A percentile compares a stretch with the other conserved stretches of the same genome.
These are phyloP conservation scores for Psephotus haematonotus DNA, from an alignment of 2,113 vertebrate genomes.

Conservation along the genomic window DNA sequence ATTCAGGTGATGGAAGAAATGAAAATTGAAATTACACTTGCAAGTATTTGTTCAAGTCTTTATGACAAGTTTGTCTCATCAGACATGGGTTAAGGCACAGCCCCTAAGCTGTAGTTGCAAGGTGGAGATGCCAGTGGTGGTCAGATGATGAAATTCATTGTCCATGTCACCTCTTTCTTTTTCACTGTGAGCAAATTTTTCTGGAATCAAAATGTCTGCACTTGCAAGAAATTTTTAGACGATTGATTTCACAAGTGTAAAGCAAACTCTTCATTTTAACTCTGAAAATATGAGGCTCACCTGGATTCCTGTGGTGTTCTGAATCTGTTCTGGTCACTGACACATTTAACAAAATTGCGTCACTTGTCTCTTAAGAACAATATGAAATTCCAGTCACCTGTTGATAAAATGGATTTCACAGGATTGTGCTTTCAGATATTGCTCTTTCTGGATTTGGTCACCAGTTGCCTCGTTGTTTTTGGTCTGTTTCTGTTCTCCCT, in stretches of 20 bases:
- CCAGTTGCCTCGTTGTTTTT: background rate
- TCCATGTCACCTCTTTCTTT: background rate
- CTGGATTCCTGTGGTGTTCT: background rate
- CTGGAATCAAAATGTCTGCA: background rate
- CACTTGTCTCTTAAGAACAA: background rate
- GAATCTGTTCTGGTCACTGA: background rate
- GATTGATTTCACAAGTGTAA: background rate
- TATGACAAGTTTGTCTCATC: background rate
- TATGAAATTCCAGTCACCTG: background rate
- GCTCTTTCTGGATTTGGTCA: background rate
- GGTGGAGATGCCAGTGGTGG: background rate
- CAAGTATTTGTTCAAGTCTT: background rate
- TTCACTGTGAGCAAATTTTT: background rate
- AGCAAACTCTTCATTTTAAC: background rate
- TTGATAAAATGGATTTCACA: background rate
- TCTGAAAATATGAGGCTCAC: background rate
- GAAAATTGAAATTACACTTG: background rate
- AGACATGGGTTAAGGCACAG: background rate
- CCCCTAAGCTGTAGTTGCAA: background rate
- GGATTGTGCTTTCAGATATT: background rate
- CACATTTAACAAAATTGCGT: background rate
- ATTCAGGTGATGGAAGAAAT: background rate
- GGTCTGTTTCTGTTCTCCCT: slow-evolving; percentile 52
- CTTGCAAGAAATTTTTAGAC: background rate
- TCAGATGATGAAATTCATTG: background rate